phyloP scores from a whole-genome alignment of 2,797 vertebrate genomes.

The Distichodus sexfasciatus region DNA sequence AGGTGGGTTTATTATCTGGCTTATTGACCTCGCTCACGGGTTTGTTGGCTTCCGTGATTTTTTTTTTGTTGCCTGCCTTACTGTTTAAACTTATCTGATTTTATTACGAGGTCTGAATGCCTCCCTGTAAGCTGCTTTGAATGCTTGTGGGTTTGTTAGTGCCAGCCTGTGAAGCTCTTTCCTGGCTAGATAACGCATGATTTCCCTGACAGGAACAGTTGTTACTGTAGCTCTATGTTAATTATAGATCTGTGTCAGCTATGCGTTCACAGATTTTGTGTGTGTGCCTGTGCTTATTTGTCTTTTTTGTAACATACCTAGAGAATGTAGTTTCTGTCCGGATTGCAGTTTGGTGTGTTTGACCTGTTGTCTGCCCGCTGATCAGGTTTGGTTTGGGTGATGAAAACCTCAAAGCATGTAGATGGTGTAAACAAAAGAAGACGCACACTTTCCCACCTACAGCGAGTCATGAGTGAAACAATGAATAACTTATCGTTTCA shows the following conservation, averaged over 20 bases:
- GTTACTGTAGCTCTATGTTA: neutral
- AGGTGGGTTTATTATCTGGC: neutral
- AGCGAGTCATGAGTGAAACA: constrained; percentile 7
- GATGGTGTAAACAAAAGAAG: constrained; percentile 67
- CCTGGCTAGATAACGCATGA: neutral
- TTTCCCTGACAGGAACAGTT: neutral
- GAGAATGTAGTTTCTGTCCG: constrained; percentile 47
- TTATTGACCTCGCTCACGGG: neutral
- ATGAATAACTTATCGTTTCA: constrained; percentile 7
- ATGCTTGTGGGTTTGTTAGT: constrained; percentile 3
- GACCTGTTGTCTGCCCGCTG: constrained; percentile 65
- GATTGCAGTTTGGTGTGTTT: constrained; percentile 74
- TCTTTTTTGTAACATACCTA: constrained; percentile 6
- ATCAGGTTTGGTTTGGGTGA: constrained; percentile 61
- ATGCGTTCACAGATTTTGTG: neutral
- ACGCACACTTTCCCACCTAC: constrained; percentile 5
- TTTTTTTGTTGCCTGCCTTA: neutral
- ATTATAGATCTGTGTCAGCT: neutral
- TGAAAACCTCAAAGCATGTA: constrained; percentile 60
- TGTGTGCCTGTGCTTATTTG: neutral
- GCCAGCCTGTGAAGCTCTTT: neutral
- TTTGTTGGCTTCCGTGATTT: neutral
- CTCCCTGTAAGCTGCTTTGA: constrained; percentile 22
- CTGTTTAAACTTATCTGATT: constrained; percentile 48
- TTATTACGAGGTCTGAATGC: constrained; percentile 19